Base-by-base conservation (phyloP, 2,113 vertebrate species). In the Taxidea taxus region DNA sequence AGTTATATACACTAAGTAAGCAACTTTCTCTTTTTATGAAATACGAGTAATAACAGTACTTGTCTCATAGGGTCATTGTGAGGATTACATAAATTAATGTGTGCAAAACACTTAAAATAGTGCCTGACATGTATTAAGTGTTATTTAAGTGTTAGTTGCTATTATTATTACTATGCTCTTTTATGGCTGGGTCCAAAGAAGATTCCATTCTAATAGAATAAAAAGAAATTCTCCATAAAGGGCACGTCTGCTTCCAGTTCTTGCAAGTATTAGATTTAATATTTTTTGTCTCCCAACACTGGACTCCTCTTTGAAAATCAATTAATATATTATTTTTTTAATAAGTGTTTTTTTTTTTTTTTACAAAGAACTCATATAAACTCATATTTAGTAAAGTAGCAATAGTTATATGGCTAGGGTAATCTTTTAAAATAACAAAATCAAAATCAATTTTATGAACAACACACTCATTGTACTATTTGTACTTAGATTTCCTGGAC, bases 341-440 rank as follows among this genome's bases (percentile, higher is more conserved):
- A 51, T 64, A 86, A 77, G 66, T 23, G 2, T 29, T 2, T 16
- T 90, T 88, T 90, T 87, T 87, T 95, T 54, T 93, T 39, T 12
- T 87, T 51, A 62, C 74, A 58, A 90, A 90, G 29, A 82, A 83
- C 44, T 90, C 27, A 44, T 29, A 70, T 64, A 27, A 93, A 13
- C 42, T 93, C 25, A 82, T 62, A 54, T 93, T 78, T 74, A 31
- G 2, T 91, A 93, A 95, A 68, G 7, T 21, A 70, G 18, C 16
- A 8, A 66, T 14, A 25, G 23, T 62, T 81, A 47, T 74, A 29
- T 39, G 25, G 31, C 31, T 86, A 91, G 47, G 11, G 16, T 78
- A 91, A 81, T 91, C 27, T 78, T 68, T 93, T 70, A 86, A 91
- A 56, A 78, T 88, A 60, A 92, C 4, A 93, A 95, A 95, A 56